Evolutionary conservation across 2,113 vertebrate species (phyloP), one percentile per base, ranked within the genome.

Genomic region (Echinops telfairi): DNA sequence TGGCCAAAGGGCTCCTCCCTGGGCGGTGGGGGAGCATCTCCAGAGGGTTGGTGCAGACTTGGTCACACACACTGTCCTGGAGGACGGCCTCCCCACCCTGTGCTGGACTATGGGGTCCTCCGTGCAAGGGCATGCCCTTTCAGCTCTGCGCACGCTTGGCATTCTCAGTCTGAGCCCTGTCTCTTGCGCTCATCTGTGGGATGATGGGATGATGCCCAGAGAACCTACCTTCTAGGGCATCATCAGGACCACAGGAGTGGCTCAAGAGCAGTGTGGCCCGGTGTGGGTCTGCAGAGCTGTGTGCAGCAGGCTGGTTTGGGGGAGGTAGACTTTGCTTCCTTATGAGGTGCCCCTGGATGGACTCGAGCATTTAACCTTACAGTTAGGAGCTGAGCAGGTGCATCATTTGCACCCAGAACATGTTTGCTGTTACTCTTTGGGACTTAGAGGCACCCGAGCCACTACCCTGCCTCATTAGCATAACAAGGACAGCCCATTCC

Each of bases 1-100:
- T 40, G 47, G 58, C 40, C 85, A 71, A 58, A 40, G 47, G 60
- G 22, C n/a, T 83, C 31, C 27, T 47, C 71, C 36, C 20, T 85
- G 58, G 11, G 29, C 33, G 38, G 8, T 11, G 47, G 29, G 53
- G 47, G n/a, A 2, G 47, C 29, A 62, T 80, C 79, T n/a, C 62
- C 36, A 29, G 79, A 40, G 57, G 9, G 73, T 94, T 64, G 83
- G 83, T 60, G 23, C 78, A 25, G 83, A 38, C 77, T 83, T 38
- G 75, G 68, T 29, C 73, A 76, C 36, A 40, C 11, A 40, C 73
- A 12, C 57, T 4, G 53, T 78, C 2, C 23, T 16, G 0, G 3
- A 40, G 29, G 36, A 58, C 68, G 10, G 6, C 15, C 29, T 66
- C 10, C 8, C 16, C 19, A 22, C 23, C 3, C 7, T 47, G 25